phyloP scores from a whole-genome alignment of 1,140 invertebrate genomes.

The Pararge aegeria region DNA sequence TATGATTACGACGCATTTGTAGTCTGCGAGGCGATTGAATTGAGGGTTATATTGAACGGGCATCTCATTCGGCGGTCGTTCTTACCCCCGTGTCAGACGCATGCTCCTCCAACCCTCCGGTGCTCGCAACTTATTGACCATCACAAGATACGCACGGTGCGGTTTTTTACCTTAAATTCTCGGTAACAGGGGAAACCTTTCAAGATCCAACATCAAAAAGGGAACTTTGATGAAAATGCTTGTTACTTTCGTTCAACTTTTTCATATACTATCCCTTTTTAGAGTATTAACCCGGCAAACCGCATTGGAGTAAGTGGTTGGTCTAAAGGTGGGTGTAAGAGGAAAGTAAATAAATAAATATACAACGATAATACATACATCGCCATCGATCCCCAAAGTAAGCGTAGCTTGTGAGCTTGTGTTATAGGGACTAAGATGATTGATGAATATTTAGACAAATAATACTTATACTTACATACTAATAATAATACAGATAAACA shows the following conservation, averaged over 20 bases:
- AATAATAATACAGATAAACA: no score
- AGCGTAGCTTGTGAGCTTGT: no score
- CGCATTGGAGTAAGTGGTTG: no score
- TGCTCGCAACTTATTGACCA: background rate
- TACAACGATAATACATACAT: no score
- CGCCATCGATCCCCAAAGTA: no score
- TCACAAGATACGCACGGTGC: background rate
- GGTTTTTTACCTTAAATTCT: background rate
- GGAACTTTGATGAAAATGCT: background rate
- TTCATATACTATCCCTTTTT: background rate
- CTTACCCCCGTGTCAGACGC: background rate
- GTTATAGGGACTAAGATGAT: no score
- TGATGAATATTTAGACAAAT: no score
- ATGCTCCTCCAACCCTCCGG: background rate
- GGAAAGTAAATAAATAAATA: no score
- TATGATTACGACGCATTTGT: conserved; percentile 23
- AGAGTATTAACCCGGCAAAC: no score
- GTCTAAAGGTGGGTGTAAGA: no score
- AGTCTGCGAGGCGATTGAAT: conserved; percentile 18
- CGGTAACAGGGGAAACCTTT: background rate
- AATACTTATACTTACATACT: no score
- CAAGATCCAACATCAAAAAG: background rate
- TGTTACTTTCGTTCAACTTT: background rate
- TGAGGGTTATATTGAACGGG: conserved; percentile 9
- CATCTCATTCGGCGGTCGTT: conserved; percentile 12